Conservation (phyloP, 2,113 vertebrate species). For the Amphilophus citrinellus region DNA sequence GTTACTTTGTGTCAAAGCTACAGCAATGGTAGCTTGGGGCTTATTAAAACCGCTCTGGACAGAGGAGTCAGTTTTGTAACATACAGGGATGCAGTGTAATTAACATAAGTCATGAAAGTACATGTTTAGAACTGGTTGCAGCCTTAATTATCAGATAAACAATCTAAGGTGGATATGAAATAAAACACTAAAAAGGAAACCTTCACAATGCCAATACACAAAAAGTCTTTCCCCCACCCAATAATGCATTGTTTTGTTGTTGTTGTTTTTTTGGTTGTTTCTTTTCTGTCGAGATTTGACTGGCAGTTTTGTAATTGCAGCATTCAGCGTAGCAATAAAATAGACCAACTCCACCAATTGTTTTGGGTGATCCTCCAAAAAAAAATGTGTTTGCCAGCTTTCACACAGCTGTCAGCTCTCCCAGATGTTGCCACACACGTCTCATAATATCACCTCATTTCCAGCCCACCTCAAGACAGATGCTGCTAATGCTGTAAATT, state of each 20-base stretch:
- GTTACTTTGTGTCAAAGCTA: slow-evolving; percentile 64
- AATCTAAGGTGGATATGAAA: slow-evolving; percentile 56
- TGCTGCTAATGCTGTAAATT: slow-evolving; percentile 20
- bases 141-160: slow-evolving; percentile 61
- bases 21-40: slow-evolving; percentile 35
- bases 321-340: slow-evolving; percentile 71
- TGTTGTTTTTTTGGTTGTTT: not conserved
- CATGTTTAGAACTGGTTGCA: slow-evolving; percentile 57
- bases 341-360: slow-evolving; percentile 55
- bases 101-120: slow-evolving; percentile 66
- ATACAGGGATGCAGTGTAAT: slow-evolving; percentile 60
- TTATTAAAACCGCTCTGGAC: slow-evolving; percentile 65
- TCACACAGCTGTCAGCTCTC: slow-evolving; percentile 36
- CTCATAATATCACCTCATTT: slow-evolving; percentile 38
- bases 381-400: slow-evolving; percentile 20
- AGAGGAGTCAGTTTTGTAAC: slow-evolving; percentile 53
- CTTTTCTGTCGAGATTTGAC: slow-evolving; percentile 64
- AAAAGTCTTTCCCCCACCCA: slow-evolving; percentile 27
- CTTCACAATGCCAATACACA: slow-evolving; percentile 30
- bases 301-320: slow-evolving; percentile 72
- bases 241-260: slow-evolving; percentile 51
- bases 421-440: slow-evolving; percentile 51
- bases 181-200: slow-evolving; percentile 55
- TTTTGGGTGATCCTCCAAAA: slow-evolving; percentile 58
- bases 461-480: slow-evolving; percentile 29